phyloP scores from a whole-genome alignment of 2,113 vertebrate genomes.

The Aptenodytes patagonicus region DNA sequence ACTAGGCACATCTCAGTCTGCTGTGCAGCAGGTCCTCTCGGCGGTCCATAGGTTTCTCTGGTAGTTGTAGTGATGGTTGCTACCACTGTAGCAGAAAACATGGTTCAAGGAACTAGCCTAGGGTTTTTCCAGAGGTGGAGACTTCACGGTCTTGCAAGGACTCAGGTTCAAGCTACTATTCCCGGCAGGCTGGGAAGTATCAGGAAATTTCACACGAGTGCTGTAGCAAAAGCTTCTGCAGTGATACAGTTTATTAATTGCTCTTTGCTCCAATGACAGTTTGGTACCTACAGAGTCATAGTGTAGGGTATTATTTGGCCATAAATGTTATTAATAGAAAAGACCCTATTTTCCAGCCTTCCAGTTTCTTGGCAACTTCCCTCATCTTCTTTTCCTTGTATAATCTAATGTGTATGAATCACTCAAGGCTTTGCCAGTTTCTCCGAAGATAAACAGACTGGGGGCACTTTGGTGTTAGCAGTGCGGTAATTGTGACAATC shows the following conservation, averaged over 20 bases:
- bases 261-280: neutral
- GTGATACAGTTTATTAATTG: neutral
- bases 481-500: neutral
- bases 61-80: neutral
- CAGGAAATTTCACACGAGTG: neutral
- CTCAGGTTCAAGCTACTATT: neutral
- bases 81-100: neutral
- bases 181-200: neutral
- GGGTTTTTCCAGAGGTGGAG: neutral
- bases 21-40: neutral
- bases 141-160: neutral
- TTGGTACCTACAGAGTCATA: neutral
- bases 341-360: neutral
- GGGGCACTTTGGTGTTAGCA: neutral
- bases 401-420: neutral
- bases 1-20: neutral
- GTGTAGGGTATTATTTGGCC: neutral
- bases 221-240: neutral
- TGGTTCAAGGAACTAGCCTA: rapidly evolving
- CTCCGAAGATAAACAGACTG: neutral
- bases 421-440: neutral
- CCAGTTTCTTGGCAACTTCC: neutral
- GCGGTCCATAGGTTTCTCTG: neutral
- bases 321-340: neutral
- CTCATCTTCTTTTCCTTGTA: neutral